Evolutionary conservation across 2,888 invertebrate species (phyloP).

Genomic region (Neuroscelio doddi): DNA sequence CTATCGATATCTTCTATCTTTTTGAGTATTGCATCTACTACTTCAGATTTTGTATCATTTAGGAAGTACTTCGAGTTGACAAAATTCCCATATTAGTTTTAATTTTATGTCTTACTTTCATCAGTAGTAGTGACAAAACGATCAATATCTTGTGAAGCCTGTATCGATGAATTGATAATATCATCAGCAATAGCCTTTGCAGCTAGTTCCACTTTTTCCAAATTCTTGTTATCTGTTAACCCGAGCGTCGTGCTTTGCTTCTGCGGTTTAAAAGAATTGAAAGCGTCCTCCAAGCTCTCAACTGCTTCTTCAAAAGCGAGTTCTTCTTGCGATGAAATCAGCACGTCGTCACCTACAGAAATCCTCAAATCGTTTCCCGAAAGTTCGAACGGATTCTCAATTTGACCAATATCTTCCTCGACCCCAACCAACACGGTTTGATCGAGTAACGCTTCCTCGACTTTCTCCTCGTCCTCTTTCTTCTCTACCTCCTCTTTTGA

Average conservation of each 20-base stretch:
- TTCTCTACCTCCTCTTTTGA: too few species aligned
- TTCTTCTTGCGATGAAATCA: not conserved
- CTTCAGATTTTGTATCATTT: too few species aligned
- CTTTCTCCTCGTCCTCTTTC: too few species aligned
- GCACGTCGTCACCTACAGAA: not conserved
- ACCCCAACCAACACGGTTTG: too few species aligned
- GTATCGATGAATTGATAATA: slow-evolving; percentile 55
- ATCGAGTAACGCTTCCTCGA: too few species aligned
- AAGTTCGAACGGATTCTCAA: slow-evolving; percentile 3
- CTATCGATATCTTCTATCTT: too few species aligned
- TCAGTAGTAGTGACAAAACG: slow-evolving; percentile 58
- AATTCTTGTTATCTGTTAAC: slow-evolving; percentile 34
- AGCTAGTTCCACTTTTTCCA: slow-evolving; percentile 52
- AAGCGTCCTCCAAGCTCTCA: too few species aligned
- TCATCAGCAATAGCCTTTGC: slow-evolving; percentile 59
- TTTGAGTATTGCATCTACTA: too few species aligned
- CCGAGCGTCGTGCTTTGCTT: slow-evolving; percentile 56
- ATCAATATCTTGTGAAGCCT: slow-evolving; percentile 56
- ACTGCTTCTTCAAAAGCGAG: not conserved
- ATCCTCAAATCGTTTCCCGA: slow-evolving; percentile 2
- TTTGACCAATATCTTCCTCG: too few species aligned
- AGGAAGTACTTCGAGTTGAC: too few species aligned
- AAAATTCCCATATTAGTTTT: too few species aligned
- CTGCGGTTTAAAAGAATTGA: slow-evolving; percentile 58
- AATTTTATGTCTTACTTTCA: slow-evolving; percentile 63